These are phyloP conservation scores for Leptobrachium leishanense DNA, from an alignment of 2,113 vertebrate species.

Conservation along the genomic window DNA sequence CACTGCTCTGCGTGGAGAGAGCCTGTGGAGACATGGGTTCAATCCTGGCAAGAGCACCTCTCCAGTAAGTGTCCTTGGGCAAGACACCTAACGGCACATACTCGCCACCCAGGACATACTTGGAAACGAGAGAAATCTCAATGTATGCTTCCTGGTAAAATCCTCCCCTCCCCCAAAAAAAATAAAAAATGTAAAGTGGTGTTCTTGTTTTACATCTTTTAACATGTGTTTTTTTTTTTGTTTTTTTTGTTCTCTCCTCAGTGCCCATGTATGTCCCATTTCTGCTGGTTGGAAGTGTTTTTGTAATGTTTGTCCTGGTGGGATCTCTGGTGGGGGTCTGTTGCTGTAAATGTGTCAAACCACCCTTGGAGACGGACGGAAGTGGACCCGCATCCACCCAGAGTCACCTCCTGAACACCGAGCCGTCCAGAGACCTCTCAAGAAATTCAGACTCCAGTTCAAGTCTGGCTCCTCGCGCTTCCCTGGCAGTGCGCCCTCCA, in stretches of 20 bases:
- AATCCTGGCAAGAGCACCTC: too few relatives aligned
- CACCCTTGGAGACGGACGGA: constrained; percentile 50
- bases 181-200: too few relatives aligned
- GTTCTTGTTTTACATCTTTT: too few relatives aligned
- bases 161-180: too few relatives aligned
- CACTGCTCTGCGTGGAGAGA: too few relatives aligned
- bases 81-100: too few relatives aligned
- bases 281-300: constrained; percentile 60
- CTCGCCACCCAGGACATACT: too few relatives aligned
- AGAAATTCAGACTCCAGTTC: constrained; percentile 56
- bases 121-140: too few relatives aligned
- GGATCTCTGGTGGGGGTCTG: constrained; percentile 61
- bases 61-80: too few relatives aligned
- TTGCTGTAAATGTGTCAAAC: constrained; percentile 63
- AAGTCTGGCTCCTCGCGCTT: constrained; percentile 50
- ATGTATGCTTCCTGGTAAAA: too few relatives aligned
- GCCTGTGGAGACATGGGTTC: too few relatives aligned
- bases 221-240: neutral
- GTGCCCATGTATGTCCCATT: constrained; percentile 66
- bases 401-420: constrained; percentile 57
- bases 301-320: constrained; percentile 58
- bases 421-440: constrained; percentile 53
- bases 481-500: constrained; percentile 13
- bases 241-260: constrained; percentile 22
- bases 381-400: constrained; percentile 54